phyloP scores from a whole-genome alignment of 2,113 vertebrate genomes.

The Passer domesticus region DNA sequence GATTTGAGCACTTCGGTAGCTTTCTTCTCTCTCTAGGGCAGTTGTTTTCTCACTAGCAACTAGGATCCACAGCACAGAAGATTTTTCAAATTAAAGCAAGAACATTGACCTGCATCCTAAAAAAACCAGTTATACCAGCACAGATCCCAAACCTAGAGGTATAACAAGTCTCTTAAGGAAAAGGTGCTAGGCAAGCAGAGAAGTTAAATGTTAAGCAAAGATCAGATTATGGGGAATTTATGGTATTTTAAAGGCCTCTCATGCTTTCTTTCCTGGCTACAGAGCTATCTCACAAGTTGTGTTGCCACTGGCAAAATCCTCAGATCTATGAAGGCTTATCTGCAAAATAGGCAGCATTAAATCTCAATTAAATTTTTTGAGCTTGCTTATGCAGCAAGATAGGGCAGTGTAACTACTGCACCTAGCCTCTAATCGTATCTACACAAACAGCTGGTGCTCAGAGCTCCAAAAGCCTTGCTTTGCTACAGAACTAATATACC shows the following conservation, averaged over 20 bases:
- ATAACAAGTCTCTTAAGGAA: not conserved
- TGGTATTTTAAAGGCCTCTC: not conserved
- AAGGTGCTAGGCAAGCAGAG: not conserved
- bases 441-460: not conserved
- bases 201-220: not conserved
- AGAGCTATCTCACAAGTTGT: not conserved
- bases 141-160: not conserved
- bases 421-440: not conserved
- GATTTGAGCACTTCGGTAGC: not conserved
- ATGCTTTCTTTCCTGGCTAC: not conserved
- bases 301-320: slow-evolving; percentile 6
- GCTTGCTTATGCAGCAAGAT: slow-evolving; percentile 12
- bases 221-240: slow-evolving; percentile 12
- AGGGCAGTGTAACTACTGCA: not conserved
- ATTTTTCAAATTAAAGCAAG: not conserved
- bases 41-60: not conserved
- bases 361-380: slow-evolving; percentile 1
- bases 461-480: not conserved
- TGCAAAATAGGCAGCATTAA: slow-evolving; percentile 11
- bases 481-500: not conserved
- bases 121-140: not conserved
- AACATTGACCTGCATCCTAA: not conserved
- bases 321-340: not conserved
- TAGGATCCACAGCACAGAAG: not conserved
- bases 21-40: not conserved